phyloP scores from a whole-genome alignment of 2,797 vertebrate genomes.

The Xenentodon cancila region DNA sequence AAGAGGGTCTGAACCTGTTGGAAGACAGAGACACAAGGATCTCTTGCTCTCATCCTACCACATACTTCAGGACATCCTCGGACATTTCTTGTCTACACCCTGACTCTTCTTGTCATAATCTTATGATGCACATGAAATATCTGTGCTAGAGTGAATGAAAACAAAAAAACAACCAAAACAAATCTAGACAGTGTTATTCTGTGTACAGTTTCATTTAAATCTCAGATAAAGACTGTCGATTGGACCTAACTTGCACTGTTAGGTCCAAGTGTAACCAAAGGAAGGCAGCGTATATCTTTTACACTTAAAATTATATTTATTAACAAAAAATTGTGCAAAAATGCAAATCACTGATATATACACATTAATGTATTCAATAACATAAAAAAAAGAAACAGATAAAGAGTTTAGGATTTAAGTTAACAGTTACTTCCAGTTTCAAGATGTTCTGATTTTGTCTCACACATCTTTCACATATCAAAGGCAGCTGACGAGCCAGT shows the following conservation, averaged over 20 bases:
- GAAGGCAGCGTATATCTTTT: too few relatives aligned
- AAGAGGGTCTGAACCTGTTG: not conserved
- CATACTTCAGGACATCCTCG: too few relatives aligned
- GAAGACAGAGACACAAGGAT: not conserved
- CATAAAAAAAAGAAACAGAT: slow-evolving; percentile 13
- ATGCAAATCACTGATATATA: slow-evolving; percentile 50
- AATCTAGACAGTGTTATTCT: too few relatives aligned
- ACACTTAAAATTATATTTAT: slow-evolving; percentile 61
- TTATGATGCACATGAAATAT: too few relatives aligned
- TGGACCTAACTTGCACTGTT: not conserved
- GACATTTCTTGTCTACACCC: too few relatives aligned
- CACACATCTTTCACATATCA: slow-evolving; percentile 9
- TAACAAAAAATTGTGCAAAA: slow-evolving; percentile 70
- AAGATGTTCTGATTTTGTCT: not conserved
- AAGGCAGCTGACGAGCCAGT: slow-evolving; percentile 30
- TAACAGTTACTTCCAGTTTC: not conserved
- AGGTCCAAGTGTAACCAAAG: not conserved
- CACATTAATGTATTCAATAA: slow-evolving; percentile 24
- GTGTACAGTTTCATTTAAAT: too few relatives aligned
- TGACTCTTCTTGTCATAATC: too few relatives aligned
- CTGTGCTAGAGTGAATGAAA: too few relatives aligned
- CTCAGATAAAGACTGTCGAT: too few relatives aligned
- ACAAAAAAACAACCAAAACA: too few relatives aligned
- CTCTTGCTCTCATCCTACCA: not conserved
- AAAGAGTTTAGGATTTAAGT: slow-evolving; percentile 9